Percentiles rank a stretch among this genome's conserved stretches.
Evolutionary conservation across 2,113 vertebrate genomes (phyloP).

Genomic region (Salvelinus fontinalis): DNA sequence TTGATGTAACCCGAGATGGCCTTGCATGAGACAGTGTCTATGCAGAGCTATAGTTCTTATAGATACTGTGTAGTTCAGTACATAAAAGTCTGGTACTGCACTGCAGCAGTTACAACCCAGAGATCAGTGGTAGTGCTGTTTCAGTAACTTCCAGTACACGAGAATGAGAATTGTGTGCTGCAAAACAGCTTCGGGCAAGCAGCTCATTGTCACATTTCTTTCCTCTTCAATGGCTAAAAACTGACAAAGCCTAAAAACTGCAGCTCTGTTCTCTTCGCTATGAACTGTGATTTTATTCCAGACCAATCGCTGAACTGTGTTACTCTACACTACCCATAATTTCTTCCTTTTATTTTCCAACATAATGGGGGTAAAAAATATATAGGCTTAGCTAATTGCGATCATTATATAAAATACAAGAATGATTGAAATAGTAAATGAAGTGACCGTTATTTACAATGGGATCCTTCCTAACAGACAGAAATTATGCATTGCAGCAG

Average conservation of each 20-base stretch:
- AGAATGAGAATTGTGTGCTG: conserved; percentile 37
- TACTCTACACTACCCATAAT: neutral
- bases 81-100: no score
- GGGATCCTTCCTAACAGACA: no score
- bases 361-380: no score
- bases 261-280: conserved; percentile 22
- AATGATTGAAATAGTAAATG: no score
- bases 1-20: neutral
- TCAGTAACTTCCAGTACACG: conserved; percentile 60
- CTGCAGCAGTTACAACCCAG: conserved; percentile 24
- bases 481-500: neutral
- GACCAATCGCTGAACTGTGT: neutral
- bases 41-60: neutral
- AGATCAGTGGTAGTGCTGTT: conserved; percentile 44
- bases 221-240: conserved; percentile 47
- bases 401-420: no score
- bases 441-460: no score
- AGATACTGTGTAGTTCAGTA: no score
- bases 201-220: conserved; percentile 62
- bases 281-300: neutral
- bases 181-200: conserved; percentile 62
- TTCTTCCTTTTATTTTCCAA: no score
- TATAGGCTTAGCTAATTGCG: no score
- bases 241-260: conserved; percentile 24
- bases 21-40: conserved; percentile 9